Base-by-base conservation (phyloP, 1,140 invertebrate species). In the Maniola jurtina region DNA sequence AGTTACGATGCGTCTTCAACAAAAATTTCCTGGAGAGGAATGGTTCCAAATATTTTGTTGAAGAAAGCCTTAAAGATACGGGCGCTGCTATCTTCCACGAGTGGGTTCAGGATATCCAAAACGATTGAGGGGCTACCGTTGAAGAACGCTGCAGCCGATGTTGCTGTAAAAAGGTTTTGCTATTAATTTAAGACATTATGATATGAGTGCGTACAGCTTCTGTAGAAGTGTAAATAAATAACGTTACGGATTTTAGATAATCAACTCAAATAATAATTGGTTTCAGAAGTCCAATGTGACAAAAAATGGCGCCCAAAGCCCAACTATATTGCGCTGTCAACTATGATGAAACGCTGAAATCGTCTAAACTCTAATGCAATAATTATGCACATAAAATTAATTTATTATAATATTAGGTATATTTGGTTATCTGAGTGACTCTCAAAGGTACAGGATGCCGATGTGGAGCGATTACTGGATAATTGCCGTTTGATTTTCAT, bases 81-180 rank as follows among this genome's bases (percentile, higher is more conserved):
- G 1, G 92, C 92, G 0, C 92, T 89, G 13, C 94, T 95, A 70
- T 95, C 94, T 72, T 95, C 94, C 40, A 94, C 93, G 13, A 95
- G 94, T 10, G 95, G 95, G 79, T 93, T 94, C 6, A 95, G 89
- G 52, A 95, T 93, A 69, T 95, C 94, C 81, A 95, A 79, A 10
- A 95, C 93, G n/a, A 94, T 80, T 14, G 91, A 82, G 2, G 94
- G 93, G 84, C 95, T 95, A 48, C 93, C 91, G 72, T 95, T 95
- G 91, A 94, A 95, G 88, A 95, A 95, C 13, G 89, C 88, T 0
- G 90, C 88, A 5, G 93, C 93, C 42, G 94, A 93, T 42, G 92
- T 84, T 15, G 93, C 94, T 94, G 84, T 48, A 90, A 89, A 75
- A 75, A 75, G 69, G 56, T 55, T 35, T 5, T 50, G 14, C 6